Base-by-base conservation (phyloP, 2,113 vertebrate species). In the Gobio gobio region DNA sequence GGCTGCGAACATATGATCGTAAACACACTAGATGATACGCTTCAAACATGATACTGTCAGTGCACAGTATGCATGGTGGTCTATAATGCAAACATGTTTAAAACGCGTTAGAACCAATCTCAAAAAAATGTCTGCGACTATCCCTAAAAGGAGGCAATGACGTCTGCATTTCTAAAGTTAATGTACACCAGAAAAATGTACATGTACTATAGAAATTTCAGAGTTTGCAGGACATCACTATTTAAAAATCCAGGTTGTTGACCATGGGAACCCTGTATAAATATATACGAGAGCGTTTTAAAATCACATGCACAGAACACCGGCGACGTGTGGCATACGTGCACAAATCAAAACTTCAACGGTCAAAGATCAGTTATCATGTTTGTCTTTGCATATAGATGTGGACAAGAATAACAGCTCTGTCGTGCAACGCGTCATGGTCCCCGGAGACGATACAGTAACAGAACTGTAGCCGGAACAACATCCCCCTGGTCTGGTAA, bases 381-480 rank as follows among this genome's bases (percentile, higher is more conserved):
- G 70, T 74, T 74, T 74, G 72, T 74, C 72, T 74, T 74, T 74
- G 72, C 72, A 47, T 74, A 74, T 78, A 58, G 49, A 36, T 36
- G 51, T 58, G 51, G 49, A 64, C 58, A 80, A 80, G 61, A 81
- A 68, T 81, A 68, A 51, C 45, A 36, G 10, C 24, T 68, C 61
- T 68, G 18, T 80, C 59, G 43, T 61, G 58, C 22, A 63, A 18
- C 78, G 24, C 78, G n/a, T 79, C 58, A 79, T 10, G n/a, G 14
- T 45, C 36, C n/a, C 43, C 43, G 78, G 58, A 79, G 78, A 81
- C 45, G 24, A 68, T 81, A 81, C 78, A 81, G 78, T 81, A 83
- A 73, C 61, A 82, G 29, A 59, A 68, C 78, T 84, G 51, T 49
- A 83, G 77, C 76, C 54, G 75, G 22, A 81, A 63, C 78, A 70